These are phyloP conservation scores for Lochmaea capreae DNA, from an alignment of 2,888 invertebrate species.

Conservation along the genomic window DNA sequence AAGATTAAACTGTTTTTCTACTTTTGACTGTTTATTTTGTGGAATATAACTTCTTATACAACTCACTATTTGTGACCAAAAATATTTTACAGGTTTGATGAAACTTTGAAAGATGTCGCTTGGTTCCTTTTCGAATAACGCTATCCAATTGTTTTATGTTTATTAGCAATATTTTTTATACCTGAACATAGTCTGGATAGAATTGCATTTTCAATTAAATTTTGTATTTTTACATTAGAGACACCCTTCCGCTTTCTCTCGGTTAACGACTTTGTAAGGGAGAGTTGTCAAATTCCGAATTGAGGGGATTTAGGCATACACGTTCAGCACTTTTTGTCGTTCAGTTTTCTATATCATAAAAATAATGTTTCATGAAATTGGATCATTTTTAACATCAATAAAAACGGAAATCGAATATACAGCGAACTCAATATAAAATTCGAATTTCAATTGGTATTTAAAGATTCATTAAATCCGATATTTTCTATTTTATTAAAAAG, in stretches of 20 bases:
- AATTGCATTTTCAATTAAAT: too few relatives aligned
- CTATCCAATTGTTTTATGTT: too few relatives aligned
- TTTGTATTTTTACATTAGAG: not conserved
- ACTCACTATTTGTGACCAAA: too few relatives aligned
- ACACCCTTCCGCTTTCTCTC: not conserved
- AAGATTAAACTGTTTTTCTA: too few relatives aligned
- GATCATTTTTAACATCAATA: conserved; percentile 22
- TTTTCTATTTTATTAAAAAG: too few relatives aligned
- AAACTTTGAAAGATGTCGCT: too few relatives aligned
- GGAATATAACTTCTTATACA: too few relatives aligned
- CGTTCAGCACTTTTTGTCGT: conserved; percentile 26
- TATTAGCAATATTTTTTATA: too few relatives aligned
- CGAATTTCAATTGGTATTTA: not conserved
- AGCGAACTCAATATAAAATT: not conserved
- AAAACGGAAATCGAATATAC: conserved; percentile 3
- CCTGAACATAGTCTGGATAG: too few relatives aligned
- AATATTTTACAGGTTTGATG: too few relatives aligned
- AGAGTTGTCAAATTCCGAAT: conserved; percentile 24
- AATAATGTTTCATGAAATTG: conserved; percentile 31
- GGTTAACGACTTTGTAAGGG: not conserved
- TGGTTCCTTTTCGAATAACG: too few relatives aligned
- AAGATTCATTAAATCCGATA: not conserved
- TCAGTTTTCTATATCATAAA: conserved; percentile 22
- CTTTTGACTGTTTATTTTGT: too few relatives aligned
- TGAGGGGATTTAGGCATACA: conserved; percentile 26